These are phyloP conservation scores for Drosophila funebris DNA, from an alignment of 1,140 invertebrate genomes.

Conservation along the genomic window DNA sequence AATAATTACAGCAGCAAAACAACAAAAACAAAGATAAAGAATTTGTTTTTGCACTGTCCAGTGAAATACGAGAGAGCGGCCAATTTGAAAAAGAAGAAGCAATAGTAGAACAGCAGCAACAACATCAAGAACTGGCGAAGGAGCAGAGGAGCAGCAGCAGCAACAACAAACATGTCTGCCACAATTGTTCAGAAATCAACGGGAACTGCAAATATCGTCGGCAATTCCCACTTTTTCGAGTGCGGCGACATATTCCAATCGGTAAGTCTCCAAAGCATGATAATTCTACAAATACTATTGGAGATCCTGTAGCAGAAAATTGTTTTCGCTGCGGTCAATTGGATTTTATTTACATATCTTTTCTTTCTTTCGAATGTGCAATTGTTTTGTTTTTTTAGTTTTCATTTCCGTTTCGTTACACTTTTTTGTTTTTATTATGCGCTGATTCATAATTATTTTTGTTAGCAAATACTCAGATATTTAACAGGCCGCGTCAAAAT, in stretches of 20 bases:
- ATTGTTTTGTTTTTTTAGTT: conserved; percentile 4
- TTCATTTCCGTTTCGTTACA: conserved; percentile 60
- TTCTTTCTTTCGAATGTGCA: background rate
- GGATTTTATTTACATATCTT: background rate
- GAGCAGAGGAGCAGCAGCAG: background rate
- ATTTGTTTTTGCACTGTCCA: conserved; percentile 41
- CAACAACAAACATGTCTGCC: conserved; percentile 60
- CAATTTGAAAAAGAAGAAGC: background rate
- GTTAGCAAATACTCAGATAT: conserved; percentile 52
- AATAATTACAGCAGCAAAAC: conserved; percentile 12
- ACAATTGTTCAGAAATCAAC: conserved; percentile 64
- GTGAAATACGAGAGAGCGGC: conserved; percentile 31
- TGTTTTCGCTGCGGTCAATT: background rate
- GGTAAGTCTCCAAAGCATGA: conserved; percentile 51
- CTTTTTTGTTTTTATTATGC: conserved; percentile 23
- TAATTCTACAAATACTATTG: conserved; percentile 4
- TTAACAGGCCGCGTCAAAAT: conserved; percentile 16
- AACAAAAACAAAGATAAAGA: conserved; percentile 33
- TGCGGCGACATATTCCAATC: conserved; percentile 58
- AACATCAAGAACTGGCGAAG: background rate
- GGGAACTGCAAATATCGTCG: conserved; percentile 36
- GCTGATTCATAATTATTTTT: conserved; percentile 78
- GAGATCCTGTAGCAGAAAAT: background rate
- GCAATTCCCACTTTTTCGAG: conserved; percentile 59
- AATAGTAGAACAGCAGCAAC: background rate